These are phyloP conservation scores for Arvicanthis niloticus DNA, from an alignment of 2,113 vertebrate genomes.

Conservation along the genomic window DNA sequence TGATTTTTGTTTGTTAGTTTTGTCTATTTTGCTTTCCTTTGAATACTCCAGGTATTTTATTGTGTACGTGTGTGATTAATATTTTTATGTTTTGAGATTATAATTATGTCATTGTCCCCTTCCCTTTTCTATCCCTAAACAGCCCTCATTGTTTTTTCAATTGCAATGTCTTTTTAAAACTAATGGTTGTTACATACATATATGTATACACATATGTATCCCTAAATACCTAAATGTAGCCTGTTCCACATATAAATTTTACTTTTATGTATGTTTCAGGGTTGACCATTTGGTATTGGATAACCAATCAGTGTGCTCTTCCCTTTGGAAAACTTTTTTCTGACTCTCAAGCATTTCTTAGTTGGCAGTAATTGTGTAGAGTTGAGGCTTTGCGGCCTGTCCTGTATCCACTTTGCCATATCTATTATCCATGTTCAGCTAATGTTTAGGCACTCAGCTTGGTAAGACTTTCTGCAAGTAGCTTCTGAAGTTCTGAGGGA, in stretches of 20 bases:
- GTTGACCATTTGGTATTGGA: not conserved
- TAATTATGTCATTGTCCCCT: not conserved
- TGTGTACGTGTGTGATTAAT: not conserved
- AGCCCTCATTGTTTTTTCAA: not conserved
- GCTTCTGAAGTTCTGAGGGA: too few species aligned
- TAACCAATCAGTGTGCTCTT: not conserved
- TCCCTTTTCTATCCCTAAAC: not conserved
- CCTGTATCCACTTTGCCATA: not conserved
- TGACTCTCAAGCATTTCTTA: not conserved
- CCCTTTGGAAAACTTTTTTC: not conserved
- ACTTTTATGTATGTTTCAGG: not conserved
- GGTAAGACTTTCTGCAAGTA: not conserved
- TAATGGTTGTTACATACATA: not conserved
- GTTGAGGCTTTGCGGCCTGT: not conserved
- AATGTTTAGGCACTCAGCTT: not conserved
- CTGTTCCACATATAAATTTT: not conserved
- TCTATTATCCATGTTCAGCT: not conserved
- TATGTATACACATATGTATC: not conserved
- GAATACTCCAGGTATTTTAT: not conserved
- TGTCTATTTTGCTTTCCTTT: not conserved
- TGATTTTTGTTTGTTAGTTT: not conserved
- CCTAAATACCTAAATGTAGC: not conserved
- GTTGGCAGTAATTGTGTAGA: too few species aligned
- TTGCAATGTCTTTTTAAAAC: not conserved
- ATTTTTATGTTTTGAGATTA: not conserved